Evolutionary conservation across 2,797 vertebrate genomes (phyloP).

Genomic region (Rhabdophis nuchalis): DNA sequence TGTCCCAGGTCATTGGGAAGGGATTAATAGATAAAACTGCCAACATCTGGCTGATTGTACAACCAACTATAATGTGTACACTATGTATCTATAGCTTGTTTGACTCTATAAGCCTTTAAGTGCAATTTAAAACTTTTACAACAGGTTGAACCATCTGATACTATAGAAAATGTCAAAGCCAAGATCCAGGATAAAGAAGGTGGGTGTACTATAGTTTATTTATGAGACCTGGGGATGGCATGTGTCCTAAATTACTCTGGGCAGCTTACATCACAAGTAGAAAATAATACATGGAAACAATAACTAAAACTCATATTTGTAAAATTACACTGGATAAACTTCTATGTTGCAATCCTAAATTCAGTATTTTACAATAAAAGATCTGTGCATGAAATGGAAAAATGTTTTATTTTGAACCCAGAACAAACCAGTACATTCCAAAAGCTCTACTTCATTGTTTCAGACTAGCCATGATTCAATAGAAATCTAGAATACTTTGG

Average conservation of each 20-base stretch:
- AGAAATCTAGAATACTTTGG: background rate
- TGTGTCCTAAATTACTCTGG: background rate
- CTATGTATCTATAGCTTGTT: background rate
- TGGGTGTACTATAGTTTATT: conserved; percentile 48
- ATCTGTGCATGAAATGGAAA: background rate
- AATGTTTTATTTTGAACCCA: background rate
- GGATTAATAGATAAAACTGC: background rate
- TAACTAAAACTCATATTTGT: background rate
- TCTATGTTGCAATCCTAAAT: background rate
- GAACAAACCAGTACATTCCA: background rate
- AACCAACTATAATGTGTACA: background rate
- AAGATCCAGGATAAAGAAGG: conserved; percentile 99
- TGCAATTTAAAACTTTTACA: background rate
- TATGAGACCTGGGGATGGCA: background rate
- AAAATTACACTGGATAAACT: background rate
- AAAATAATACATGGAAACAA: background rate
- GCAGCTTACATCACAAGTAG: background rate
- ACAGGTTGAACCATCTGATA: conserved; percentile 95
- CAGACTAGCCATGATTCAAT: background rate
- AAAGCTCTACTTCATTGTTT: background rate
- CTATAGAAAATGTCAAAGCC: conserved; percentile 95
- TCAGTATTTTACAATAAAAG: background rate
- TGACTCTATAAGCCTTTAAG: background rate
- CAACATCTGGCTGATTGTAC: background rate
- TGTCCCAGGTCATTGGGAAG: background rate